Evolutionary conservation across 2,113 vertebrate genomes (phyloP).

Genomic region (Thamnaconus septentrionalis): DNA sequence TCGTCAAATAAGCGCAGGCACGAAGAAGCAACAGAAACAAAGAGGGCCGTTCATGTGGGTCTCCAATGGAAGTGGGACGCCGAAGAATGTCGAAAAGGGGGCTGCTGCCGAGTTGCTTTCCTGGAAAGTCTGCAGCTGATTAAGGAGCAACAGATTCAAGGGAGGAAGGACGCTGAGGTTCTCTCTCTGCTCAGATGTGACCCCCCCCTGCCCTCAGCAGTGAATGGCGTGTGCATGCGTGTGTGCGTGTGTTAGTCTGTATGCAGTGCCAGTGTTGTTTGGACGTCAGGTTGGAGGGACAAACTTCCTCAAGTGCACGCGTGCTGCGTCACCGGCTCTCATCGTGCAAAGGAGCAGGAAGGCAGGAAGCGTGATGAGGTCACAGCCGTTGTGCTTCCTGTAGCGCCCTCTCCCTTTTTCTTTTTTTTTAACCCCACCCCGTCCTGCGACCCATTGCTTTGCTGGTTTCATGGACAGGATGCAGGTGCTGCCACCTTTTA

Average conservation of each 20-base stretch:
- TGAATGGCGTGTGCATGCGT: neutral
- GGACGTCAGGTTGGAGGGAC: too few species aligned
- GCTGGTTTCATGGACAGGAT: constrained; percentile 41
- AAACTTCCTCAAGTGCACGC: too few species aligned
- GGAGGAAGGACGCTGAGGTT: constrained; percentile 1
- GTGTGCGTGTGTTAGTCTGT: neutral
- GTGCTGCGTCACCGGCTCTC: constrained; percentile 16
- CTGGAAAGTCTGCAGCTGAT: constrained; percentile 29
- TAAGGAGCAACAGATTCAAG: constrained; percentile 29
- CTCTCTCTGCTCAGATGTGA: constrained; percentile 3
- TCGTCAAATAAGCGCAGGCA: neutral
- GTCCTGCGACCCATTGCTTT: constrained; percentile 1
- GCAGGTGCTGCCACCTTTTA: constrained; percentile 36
- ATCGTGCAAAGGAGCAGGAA: constrained; percentile 23
- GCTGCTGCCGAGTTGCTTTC: constrained; percentile 5
- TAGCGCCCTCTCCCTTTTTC: constrained; percentile 20
- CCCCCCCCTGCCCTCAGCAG: neutral
- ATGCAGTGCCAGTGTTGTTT: neutral
- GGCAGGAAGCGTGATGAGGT: constrained; percentile 39
- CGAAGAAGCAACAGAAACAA: neutral
- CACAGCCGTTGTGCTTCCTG: constrained; percentile 59
- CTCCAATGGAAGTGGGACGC: neutral
- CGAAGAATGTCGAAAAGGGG: constrained; percentile 22
- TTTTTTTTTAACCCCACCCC: neutral
- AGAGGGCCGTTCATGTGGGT: neutral